Evolutionary conservation across 1,140 invertebrate genomes (phyloP).

Genomic region (Drosophila mauritiana): DNA sequence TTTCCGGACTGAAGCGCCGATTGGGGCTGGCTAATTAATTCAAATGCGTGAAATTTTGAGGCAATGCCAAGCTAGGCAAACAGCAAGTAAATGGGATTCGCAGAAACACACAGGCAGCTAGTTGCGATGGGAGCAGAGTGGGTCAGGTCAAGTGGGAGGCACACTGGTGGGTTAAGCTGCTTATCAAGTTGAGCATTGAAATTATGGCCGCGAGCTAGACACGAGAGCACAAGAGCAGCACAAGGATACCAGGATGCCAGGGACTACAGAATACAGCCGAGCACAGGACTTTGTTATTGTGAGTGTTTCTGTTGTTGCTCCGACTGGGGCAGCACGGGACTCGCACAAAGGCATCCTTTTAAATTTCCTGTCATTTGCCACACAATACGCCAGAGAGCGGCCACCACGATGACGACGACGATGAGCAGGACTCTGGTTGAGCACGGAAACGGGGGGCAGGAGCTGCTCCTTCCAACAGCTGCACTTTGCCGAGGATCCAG

Average conservation of each 20-base stretch:
- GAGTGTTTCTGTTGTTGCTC: conserved; percentile 46
- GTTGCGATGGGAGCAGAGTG: conserved; percentile 13
- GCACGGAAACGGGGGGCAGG: neutral
- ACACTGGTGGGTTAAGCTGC: conserved; percentile 75
- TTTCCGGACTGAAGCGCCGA: neutral
- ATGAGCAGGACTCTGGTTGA: conserved; percentile 18
- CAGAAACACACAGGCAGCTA: neutral
- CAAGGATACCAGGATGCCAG: conserved; percentile 43
- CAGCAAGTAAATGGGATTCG: conserved; percentile 46
- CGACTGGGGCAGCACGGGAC: conserved; percentile 55
- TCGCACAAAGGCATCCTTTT: conserved; percentile 82
- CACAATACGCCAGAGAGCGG: conserved; percentile 80
- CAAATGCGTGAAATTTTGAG: conserved; percentile 72
- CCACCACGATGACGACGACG: conserved; percentile 47
- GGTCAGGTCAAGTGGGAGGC: conserved; percentile 50
- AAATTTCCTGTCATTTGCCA: conserved; percentile 83
- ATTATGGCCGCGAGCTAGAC: conserved; percentile 81
- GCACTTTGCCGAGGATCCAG: conserved; percentile 36
- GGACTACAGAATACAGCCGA: conserved; percentile 44
- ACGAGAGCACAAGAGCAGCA: conserved; percentile 58
- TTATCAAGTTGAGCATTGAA: conserved; percentile 83
- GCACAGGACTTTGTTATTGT: conserved; percentile 73
- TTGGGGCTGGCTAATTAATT: conserved; percentile 63
- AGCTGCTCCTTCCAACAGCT: conserved; percentile 7
- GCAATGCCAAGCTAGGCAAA: conserved; percentile 62